Percentiles rank a stretch among this genome's conserved stretches.
These are phyloP conservation scores for Bettongia penicillata DNA, from an alignment of 2,113 vertebrate species.

Conservation along the genomic window DNA sequence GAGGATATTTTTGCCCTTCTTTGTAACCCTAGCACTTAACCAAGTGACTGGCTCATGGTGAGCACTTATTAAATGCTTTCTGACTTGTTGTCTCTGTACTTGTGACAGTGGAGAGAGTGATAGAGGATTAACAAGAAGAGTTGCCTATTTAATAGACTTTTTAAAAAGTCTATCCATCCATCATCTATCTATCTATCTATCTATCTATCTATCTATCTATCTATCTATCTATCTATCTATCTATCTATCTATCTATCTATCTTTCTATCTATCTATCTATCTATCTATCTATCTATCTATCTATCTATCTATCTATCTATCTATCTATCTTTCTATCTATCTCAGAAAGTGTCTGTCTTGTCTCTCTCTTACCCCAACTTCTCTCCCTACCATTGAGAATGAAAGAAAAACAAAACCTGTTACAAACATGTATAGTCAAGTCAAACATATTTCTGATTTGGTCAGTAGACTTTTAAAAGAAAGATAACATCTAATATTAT, in stretches of 20 bases:
- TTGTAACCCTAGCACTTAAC: not conserved
- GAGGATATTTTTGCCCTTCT: not conserved
- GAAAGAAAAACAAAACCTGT: not conserved
- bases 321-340: too few relatives aligned
- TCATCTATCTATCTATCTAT: not conserved
- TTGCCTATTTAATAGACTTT: not conserved
- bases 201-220: not conserved
- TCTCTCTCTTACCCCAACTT: not conserved
- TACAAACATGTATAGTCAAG: not conserved
- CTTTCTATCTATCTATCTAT: constrained; percentile 40
- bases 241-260: constrained; percentile 24
- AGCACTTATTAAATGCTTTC: not conserved
- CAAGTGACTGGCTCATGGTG: not conserved
- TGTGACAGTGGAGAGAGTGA: not conserved
- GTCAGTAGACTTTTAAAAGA: not conserved
- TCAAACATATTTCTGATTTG: not conserved
- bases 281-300: constrained; percentile 50
- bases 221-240: not conserved
- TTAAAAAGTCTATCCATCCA: too few relatives aligned
- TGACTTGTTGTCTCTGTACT: not conserved
- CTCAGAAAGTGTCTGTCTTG: not conserved
- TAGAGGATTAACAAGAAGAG: not conserved
- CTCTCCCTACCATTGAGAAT: not conserved
- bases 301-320: constrained; percentile 22
- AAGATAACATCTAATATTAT: not conserved